phyloP scores from a whole-genome alignment of 37 sponge, comb jelly and placozoan genomes.

The Corticium candelabrum region DNA sequence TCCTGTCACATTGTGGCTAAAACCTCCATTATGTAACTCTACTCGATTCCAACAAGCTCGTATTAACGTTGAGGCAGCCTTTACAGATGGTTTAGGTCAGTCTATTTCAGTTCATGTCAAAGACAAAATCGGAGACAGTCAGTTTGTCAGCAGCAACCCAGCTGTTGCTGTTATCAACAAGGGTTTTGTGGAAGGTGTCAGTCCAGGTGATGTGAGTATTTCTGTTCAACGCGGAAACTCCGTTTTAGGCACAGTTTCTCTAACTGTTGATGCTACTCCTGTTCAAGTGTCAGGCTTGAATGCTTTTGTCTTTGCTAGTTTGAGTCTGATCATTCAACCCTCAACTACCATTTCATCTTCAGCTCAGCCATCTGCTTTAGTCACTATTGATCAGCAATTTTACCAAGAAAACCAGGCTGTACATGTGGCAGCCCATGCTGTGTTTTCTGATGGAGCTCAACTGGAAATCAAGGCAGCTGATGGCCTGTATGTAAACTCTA shows the following conservation, averaged over 20 bases:
- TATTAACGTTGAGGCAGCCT: not conserved
- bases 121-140: not conserved
- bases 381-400: not conserved
- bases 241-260: not conserved
- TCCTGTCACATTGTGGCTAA: not conserved
- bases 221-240: not conserved
- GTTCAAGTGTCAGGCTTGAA: not conserved
- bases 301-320: not conserved
- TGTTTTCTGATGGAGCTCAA: not conserved
- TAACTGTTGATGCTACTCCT: not conserved
- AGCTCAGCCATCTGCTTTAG: not conserved
- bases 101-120: not conserved
- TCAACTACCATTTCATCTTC: not conserved
- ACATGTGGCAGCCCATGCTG: constrained; percentile 2
- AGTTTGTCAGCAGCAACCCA: not conserved
- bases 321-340: no score
- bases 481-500: not conserved
- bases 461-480: not conserved
- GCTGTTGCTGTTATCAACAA: not conserved
- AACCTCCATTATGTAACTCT: not conserved
- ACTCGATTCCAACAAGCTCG: not conserved
- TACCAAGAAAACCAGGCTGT: not conserved
- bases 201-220: not conserved
- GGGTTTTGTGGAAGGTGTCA: not conserved
- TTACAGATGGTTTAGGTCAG: not conserved